These are phyloP conservation scores for Drosophila conformis DNA, from an alignment of 2,888 invertebrate species.

Conservation along the genomic window DNA sequence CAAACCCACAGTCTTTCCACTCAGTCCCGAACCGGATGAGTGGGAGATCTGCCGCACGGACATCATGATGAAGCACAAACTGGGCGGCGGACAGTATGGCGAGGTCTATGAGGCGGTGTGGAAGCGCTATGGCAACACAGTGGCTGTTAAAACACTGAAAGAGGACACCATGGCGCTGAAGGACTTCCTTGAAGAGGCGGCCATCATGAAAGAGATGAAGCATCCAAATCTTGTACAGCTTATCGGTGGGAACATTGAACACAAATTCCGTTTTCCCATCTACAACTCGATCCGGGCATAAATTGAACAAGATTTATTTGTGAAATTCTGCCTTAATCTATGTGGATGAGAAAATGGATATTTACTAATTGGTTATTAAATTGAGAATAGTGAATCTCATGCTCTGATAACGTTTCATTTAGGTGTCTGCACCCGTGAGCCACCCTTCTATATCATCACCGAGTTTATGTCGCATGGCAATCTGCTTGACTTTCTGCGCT, in stretches of 20 bases:
- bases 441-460: conserved; percentile 99
- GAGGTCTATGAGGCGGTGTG: conserved; percentile 98
- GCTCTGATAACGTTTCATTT: not conserved
- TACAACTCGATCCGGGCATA: not conserved
- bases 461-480: conserved; percentile 99
- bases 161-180: conserved; percentile 99
- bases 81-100: conserved; percentile 97
- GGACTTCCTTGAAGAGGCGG: conserved; percentile 99
- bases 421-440: conserved; percentile 99
- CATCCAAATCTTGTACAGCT: conserved; percentile 99
- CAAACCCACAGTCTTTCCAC: conserved; percentile 97
- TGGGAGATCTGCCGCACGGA: conserved; percentile 99
- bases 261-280: not conserved
- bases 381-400: not conserved
- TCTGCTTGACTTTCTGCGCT: conserved; percentile 96
- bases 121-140: conserved; percentile 97
- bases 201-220: conserved; percentile 99
- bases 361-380: not conserved
- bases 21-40: conserved; percentile 96
- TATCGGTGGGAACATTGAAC: conserved; percentile 87
- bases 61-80: conserved; percentile 98
- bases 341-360: conserved; percentile 10
- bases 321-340: not conserved
- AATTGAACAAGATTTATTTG: not conserved
- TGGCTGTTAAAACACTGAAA: conserved; percentile 99